Percentiles rank a stretch among this genome's conserved stretches.
Conservation (phyloP, 2,797 vertebrate species). For the Adrianichthys oophorus region DNA sequence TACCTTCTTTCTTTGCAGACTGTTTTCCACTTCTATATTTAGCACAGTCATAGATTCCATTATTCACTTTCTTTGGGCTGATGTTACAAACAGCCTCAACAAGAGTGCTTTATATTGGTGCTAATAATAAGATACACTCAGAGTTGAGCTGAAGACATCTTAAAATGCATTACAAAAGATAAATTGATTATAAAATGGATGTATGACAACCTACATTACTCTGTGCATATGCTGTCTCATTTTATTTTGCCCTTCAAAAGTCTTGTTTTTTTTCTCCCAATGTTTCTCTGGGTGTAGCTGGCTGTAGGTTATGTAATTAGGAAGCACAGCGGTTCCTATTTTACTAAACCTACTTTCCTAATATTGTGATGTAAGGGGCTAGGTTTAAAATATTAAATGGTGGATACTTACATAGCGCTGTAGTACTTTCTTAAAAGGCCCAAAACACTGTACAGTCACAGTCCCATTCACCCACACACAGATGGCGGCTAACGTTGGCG, state of each 20-base stretch:
- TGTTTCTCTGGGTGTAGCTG: neutral
- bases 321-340: too few relatives aligned
- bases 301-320: too few relatives aligned
- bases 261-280: neutral
- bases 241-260: neutral
- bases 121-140: conserved; percentile 24
- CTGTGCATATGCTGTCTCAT: conserved; percentile 17
- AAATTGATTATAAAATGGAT: conserved; percentile 33
- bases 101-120: conserved; percentile 23
- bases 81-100: conserved; percentile 4
- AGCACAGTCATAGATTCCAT: conserved; percentile 16
- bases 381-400: too few relatives aligned
- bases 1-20: neutral
- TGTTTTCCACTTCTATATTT: conserved; percentile 31
- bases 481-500: too few relatives aligned
- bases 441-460: too few relatives aligned
- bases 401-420: too few relatives aligned
- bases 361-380: too few relatives aligned
- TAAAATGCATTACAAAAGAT: conserved; percentile 30
- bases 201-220: conserved; percentile 12
- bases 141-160: conserved; percentile 13
- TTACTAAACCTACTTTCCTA: too few relatives aligned
- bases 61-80: conserved; percentile 17
- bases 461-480: too few relatives aligned
- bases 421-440: too few relatives aligned